These are phyloP conservation scores for Papilio machaon DNA, from an alignment of 1,140 invertebrate species.

Conservation along the genomic window DNA sequence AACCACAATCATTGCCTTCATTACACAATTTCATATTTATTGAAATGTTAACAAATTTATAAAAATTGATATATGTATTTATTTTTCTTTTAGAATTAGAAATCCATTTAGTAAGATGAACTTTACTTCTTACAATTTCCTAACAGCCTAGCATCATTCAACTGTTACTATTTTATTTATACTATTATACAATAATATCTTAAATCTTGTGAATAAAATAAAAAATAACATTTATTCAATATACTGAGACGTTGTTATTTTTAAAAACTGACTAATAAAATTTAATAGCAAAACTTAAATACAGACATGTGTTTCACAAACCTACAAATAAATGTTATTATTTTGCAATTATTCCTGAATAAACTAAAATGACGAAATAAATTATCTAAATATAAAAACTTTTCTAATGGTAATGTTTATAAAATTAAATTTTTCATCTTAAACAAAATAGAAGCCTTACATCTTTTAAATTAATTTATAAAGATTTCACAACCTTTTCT, in stretches of 20 bases:
- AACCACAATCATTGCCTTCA: neutral
- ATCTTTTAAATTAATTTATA: conserved; percentile 39
- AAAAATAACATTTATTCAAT: neutral
- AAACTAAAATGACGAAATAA: neutral
- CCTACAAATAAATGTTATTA: neutral
- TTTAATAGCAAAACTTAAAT: conserved; percentile 27
- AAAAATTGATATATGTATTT: neutral
- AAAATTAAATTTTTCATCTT: neutral
- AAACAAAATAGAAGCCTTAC: conserved; percentile 28
- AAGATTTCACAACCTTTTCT: conserved; percentile 40
- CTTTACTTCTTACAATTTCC: neutral
- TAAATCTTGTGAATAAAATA: neutral
- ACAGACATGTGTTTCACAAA: conserved; percentile 28
- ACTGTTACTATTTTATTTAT: conserved; percentile 6
- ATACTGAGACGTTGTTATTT: neutral
- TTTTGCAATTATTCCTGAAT: neutral
- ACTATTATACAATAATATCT: conserved; percentile 9
- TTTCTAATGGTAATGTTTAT: conserved; percentile 17
- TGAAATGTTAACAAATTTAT: neutral
- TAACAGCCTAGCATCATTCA: neutral
- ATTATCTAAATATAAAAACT: conserved; percentile 39
- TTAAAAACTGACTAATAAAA: neutral
- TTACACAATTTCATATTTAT: neutral
- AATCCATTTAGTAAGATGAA: neutral
- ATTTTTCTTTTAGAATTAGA: neutral